Base-by-base conservation (phyloP, 1,140 invertebrate species). In the Phenacoccus solenopsis region DNA sequence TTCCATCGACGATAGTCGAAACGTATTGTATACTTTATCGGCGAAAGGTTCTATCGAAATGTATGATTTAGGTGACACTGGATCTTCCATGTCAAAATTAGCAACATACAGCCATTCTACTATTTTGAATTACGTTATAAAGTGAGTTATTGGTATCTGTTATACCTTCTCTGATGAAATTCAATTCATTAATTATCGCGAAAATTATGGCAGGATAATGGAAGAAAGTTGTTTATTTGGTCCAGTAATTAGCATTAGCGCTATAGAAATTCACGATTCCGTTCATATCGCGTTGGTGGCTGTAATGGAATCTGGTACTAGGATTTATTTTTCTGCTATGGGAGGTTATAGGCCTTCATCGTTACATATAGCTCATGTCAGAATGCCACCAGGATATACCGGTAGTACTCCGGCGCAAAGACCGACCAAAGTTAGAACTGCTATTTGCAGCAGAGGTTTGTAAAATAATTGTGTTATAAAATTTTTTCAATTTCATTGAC, bases 321-420 rank as follows among this genome's bases (percentile, higher is more conserved):
- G 95, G 71, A 83, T 98, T 69, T 98, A 96, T 80, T 94, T 97
- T 74, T 89, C 86, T 22, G 87, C 88, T 30, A 78, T 81, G 72
- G 79, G 80, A 10, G 28, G 72, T n/a, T 61, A 71, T n/a, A 77
- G 80, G 70, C 90, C 92, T 0, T 84, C 83, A 71, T 87, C 87
- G 71, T 80, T 96, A 1, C 84, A 86, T 28, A 78, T 98, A 69
- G 80, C 93, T 21, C 96, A 98, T 80, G 90, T 98, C 1, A 84
- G 96, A 28, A 81, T 98, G 32, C 95, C 96, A 64, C 94, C 96
- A 28, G 94, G 94, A 0, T 96, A 93, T 80, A 91, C 93, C 32
- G 91, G 93, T 2, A 91, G 90, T 79, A 84, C 90, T 21, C 84
- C 88, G 28, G 86, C 90, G 22, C 84, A 90, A 73, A 87, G 91